Base-by-base conservation (phyloP, 1,140 invertebrate genomes). In the Drosophila repletoides region DNA sequence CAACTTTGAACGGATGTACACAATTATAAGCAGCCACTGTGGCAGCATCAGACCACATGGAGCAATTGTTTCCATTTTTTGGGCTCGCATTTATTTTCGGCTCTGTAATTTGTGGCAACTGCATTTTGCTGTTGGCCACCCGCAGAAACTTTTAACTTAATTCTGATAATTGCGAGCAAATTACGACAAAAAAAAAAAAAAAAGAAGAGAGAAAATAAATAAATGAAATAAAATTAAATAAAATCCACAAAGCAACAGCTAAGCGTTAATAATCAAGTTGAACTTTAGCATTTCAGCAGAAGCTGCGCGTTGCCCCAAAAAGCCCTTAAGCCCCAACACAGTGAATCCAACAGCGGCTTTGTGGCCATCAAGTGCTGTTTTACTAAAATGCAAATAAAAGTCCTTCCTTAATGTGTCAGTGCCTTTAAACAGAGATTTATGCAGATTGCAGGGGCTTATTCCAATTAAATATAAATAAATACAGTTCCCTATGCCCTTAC, bases 61-160 rank as follows among this genome's bases (percentile, higher is more conserved):
- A 64, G 26, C 7, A 17, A 14, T 28, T 14, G 24, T 26, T 26
- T 4, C 24, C 43, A 52, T 63, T 71, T 71, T 72, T 72, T 70
- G 61, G 55, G 70, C 52, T 43, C 72, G 46, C n/a, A n/a, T n/a
- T n/a, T n/a, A n/a, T 71, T 72, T 72, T 70, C 61, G 55, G 70
- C 52, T 43, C 72, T 40, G 40, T 76, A 76, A 64, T 67, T 83
- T 79, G 70, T 66, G 77, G 59, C 70, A 52, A 76, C 53, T 72
- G 65, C 64, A 61, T 58, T 67, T 53, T 65, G 26, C 45, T 53
- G 76, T 51, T 63, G 31, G 48, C 76, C 51, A 41, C 22, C 49
- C 46, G 33, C 71, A 63, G 36, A 71, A 84, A 79, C 66, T 84
- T 86, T 79, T 72, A 53, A 83, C 61, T 79, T 79, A 67, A 79